phyloP scores from a whole-genome alignment of 2,888 invertebrate genomes.

The Pristionchus japonicus region DNA sequence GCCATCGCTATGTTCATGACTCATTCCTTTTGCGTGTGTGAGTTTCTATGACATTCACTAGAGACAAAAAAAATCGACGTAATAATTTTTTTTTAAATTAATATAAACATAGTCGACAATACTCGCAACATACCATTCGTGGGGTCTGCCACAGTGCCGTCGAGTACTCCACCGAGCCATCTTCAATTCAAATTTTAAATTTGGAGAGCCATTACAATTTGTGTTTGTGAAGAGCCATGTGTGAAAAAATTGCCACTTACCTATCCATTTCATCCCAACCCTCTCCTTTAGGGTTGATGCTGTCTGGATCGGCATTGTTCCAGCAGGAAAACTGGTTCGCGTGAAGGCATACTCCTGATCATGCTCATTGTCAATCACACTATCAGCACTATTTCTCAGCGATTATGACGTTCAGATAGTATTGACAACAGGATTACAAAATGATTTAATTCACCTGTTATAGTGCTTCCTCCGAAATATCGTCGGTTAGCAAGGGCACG shows the following conservation, averaged over 20 bases:
- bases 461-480: background rate
- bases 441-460: background rate
- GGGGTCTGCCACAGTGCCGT: background rate
- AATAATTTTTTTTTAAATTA: background rate
- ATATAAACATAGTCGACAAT: background rate
- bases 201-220: too few species aligned
- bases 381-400: too few species aligned
- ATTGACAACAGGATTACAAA: too few species aligned
- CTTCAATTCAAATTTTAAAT: background rate
- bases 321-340: background rate
- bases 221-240: background rate
- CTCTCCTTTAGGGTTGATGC: background rate
- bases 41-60: too few species aligned
- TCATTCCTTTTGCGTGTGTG: background rate
- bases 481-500: background rate
- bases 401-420: too few species aligned
- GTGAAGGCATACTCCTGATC: conserved; percentile 1
- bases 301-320: background rate
- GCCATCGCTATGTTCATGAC: background rate
- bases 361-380: too few species aligned
- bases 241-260: background rate
- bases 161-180: background rate
- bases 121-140: background rate
- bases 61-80: too few species aligned
- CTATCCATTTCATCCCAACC: background rate